A percentile compares a stretch with the other conserved stretches of the same genome.
Conservation (phyloP, 2,888 invertebrate species). For the Clusia tigrina region DNA sequence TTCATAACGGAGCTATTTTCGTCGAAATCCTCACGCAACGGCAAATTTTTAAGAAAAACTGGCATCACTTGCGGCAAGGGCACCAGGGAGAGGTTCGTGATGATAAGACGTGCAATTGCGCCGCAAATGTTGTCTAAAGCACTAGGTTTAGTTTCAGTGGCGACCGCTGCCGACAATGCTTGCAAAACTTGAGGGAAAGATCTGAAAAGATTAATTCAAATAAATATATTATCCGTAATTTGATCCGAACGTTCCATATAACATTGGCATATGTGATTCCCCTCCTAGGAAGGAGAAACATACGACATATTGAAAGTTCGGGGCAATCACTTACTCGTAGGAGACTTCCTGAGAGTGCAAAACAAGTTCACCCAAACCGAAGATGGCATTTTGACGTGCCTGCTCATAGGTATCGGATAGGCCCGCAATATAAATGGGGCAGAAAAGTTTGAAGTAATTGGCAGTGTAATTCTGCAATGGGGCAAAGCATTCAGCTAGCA, state of each 20-base stretch:
- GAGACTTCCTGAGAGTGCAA: conserved; percentile 72
- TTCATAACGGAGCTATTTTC: conserved; percentile 77
- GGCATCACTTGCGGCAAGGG: conserved; percentile 79
- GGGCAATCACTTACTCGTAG: conserved; percentile 70
- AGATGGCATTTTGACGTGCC: conserved; percentile 80
- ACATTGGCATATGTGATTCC: no score
- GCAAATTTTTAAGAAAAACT: conserved; percentile 74
- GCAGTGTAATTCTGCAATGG: conserved; percentile 68
- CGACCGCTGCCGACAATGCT: conserved; percentile 72
- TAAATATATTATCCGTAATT: conserved; percentile 10
- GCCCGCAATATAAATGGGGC: conserved; percentile 71
- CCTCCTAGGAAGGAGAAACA: no score
- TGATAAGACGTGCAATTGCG: conserved; percentile 77
- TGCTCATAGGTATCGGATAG: conserved; percentile 73
- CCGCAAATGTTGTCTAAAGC: conserved; percentile 82
- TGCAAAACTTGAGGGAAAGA: conserved; percentile 73
- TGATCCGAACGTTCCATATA: no score
- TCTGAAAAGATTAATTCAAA: no score
- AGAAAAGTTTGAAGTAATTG: conserved; percentile 70
- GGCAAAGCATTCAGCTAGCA: conserved; percentile 76
- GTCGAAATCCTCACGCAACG: conserved; percentile 76
- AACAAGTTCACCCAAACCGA: conserved; percentile 78
- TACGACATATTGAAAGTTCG: no score
- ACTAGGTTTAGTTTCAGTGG: conserved; percentile 71
- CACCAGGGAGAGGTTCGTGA: conserved; percentile 70